Evolutionary conservation across 2,888 invertebrate species (phyloP), one percentile per base, ranked within the genome.

Genomic region (Pyrrhia umbra): DNA sequence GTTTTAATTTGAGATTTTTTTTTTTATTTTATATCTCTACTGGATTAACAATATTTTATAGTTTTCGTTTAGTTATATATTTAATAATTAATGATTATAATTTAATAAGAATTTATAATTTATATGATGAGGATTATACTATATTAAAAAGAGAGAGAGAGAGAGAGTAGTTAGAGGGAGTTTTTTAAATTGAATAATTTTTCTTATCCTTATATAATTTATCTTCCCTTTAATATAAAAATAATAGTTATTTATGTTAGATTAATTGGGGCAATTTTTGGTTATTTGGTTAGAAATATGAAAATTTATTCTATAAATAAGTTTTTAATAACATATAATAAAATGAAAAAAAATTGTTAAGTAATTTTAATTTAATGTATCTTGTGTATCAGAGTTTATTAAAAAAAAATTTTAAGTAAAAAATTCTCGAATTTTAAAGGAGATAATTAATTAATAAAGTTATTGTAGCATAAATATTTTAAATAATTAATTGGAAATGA

Each of bases 381-480:
- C 96, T 96, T 96, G 96, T 95, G 96, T 96, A 96, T 96, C 95
- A 96, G 96, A 96, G 96, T 95, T 95, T 95, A 95, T 96, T 95
- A 94, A 96, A 80, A 88, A 93, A 87, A 80, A 61, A 82, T 85
- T 85, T 85, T 83, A 86, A 55, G 43, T 63, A 64, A 88, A 90
- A 89, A 90, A 88, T 93, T 96, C 94, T 95, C 95, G 96, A 96
- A 95, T 95, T 95, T n/a, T 92, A 95, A 94, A 95, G 95, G 96
- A 95, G 94, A 89, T 96, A 96, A 95, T 91, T 93, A 91, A 86
- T 91, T 95, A 95, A 52, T 85, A 84, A 90, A 92, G 81, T 96
- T 96, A 95, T 90, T 96, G 95, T 96, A 0, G 80, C 75, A 96
- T 88, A 95, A 96, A 90, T 95, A 96, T 96, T 95, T 94, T 90